Conservation (phyloP, 2,797 vertebrate genomes). For the Varecia variegata region DNA sequence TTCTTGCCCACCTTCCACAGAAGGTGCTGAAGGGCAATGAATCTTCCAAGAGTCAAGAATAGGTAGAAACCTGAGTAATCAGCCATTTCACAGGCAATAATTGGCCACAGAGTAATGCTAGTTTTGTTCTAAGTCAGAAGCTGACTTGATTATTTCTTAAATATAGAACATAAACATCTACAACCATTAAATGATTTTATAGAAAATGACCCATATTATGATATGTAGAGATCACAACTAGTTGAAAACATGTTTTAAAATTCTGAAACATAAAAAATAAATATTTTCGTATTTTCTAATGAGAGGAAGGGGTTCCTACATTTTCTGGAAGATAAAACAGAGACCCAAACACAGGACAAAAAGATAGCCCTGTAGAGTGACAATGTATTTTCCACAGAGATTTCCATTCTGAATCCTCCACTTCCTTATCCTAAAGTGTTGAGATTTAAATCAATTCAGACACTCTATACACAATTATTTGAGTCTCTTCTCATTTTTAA, state of each 20-base stretch:
- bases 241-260: conserved; percentile 25
- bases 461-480: conserved; percentile 14
- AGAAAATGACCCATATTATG: background rate
- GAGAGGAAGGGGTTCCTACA: background rate
- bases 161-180: background rate
- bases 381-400: background rate
- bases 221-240: background rate
- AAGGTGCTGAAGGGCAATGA: background rate
- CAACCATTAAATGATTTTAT: background rate
- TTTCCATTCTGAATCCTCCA: background rate
- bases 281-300: background rate
- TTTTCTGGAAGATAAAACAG: background rate
- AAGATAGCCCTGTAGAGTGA: background rate
- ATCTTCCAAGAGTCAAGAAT: background rate
- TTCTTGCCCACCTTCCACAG: background rate
- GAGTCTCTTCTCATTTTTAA: conserved; percentile 72
- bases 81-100: background rate
- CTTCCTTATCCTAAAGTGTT: background rate
- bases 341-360: background rate
- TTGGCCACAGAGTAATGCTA: background rate
- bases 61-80: background rate
- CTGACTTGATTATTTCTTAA: background rate
- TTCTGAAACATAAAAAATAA: background rate
- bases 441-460: conserved; percentile 54
- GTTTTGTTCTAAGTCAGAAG: background rate